phyloP scores from a whole-genome alignment of 2,113 vertebrate genomes.

The Bagarius yarrelli region DNA sequence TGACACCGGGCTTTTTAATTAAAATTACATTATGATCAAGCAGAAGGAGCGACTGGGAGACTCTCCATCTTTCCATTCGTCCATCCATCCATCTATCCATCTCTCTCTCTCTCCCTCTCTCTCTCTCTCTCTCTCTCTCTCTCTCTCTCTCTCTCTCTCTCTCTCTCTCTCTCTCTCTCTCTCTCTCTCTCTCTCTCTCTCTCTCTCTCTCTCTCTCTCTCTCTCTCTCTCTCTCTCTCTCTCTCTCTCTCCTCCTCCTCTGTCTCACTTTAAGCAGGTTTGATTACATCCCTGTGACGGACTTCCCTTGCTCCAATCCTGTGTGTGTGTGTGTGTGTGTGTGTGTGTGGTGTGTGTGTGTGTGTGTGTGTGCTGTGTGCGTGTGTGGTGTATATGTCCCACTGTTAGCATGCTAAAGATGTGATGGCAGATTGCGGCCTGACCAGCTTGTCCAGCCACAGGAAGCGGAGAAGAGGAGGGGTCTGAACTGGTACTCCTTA shows the following conservation, averaged over 20 bases:
- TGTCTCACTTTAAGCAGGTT: no score
- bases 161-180: no score
- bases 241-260: no score
- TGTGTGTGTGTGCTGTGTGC: constrained; percentile 33
- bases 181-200: no score
- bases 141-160: constrained; percentile 16
- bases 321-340: not conserved
- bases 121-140: constrained; percentile 16
- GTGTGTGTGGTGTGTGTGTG: constrained; percentile 29
- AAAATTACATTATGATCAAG: constrained; percentile 99
- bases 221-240: no score
- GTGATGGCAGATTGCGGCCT: constrained; percentile 45
- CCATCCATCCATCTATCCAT: constrained; percentile 54
- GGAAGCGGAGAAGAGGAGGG: constrained; percentile 35
- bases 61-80: constrained; percentile 61
- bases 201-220: no score
- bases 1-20: constrained; percentile 99
- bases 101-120: constrained; percentile 58
- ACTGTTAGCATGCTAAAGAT: constrained; percentile 44
- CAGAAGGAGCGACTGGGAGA: constrained; percentile 68
- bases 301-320: constrained; percentile 42
- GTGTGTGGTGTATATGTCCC: constrained; percentile 6
- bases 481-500: not conserved
- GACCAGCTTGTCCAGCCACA: constrained; percentile 38
- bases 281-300: constrained; percentile 71